Conservation (phyloP, 1,140 invertebrate species). For the Drosophila insularis region DNA sequence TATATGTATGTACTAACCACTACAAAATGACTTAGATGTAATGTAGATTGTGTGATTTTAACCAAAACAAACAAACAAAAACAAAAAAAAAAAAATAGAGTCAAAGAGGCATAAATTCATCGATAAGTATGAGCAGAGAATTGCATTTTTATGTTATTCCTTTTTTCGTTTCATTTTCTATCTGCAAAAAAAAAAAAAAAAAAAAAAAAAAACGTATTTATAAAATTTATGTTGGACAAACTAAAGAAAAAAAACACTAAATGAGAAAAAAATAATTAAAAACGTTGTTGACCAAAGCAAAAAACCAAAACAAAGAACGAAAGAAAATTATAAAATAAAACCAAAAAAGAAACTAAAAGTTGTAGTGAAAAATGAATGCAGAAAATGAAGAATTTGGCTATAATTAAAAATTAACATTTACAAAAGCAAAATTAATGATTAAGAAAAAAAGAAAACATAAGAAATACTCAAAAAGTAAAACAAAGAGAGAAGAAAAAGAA, state of each 20-base stretch:
- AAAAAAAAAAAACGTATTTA: slow-evolving; percentile 22
- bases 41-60: slow-evolving; percentile 68
- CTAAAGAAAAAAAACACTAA: slow-evolving; percentile 26
- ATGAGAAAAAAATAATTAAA: slow-evolving; percentile 36
- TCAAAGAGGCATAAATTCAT: slow-evolving; percentile 30
- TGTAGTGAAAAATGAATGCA: slow-evolving; percentile 43
- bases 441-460: slow-evolving; percentile 25
- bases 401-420: slow-evolving; percentile 50
- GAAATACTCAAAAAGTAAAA: slow-evolving; percentile 51
- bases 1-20: slow-evolving; percentile 24
- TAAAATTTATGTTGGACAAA: slow-evolving; percentile 40
- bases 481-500: slow-evolving; percentile 26
- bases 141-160: slow-evolving; percentile 73
- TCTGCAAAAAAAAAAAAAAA: slow-evolving; percentile 12
- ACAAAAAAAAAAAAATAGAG: slow-evolving; percentile 9
- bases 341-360: slow-evolving; percentile 19
- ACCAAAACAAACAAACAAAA: slow-evolving; percentile 19
- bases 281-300: slow-evolving; percentile 76
- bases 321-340: slow-evolving; percentile 17
- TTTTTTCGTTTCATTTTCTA: slow-evolving; percentile 62
- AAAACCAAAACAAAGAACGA: slow-evolving; percentile 32
- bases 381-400: slow-evolving; percentile 57
- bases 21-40: slow-evolving; percentile 64
- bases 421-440: slow-evolving; percentile 43
- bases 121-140: slow-evolving; percentile 48